Percentiles rank a stretch among this genome's conserved stretches.
Evolutionary conservation across 2,113 vertebrate species (phyloP).

Genomic region (Gymnobelideus leadbeateri): DNA sequence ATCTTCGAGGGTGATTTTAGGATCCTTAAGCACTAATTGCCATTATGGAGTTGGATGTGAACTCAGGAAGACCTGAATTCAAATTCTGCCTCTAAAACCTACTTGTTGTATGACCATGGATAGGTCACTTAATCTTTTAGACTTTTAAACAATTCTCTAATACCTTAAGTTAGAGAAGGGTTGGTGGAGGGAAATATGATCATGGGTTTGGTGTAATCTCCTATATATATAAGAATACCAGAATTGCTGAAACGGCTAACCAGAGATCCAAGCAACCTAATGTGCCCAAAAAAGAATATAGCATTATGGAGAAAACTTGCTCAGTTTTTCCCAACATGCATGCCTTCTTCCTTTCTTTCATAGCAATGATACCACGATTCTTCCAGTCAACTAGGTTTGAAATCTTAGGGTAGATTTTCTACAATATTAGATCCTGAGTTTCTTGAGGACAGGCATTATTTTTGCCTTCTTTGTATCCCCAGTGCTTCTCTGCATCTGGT

Average conservation of each 20-base stretch:
- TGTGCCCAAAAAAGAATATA: not conserved
- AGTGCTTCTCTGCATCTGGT: not conserved
- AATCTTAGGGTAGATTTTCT: not conserved
- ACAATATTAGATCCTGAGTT: not conserved
- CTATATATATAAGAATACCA: not conserved
- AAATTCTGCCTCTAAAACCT: not conserved
- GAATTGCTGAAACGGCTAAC: not conserved
- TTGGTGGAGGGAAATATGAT: not conserved
- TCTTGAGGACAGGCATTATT: not conserved
- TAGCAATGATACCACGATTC: not conserved
- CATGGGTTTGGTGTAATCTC: not conserved
- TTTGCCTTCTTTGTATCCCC: not conserved
- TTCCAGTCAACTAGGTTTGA: not conserved
- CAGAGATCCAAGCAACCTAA: not conserved
- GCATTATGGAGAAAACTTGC: not conserved
- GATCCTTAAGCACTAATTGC: not conserved
- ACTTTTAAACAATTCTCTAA: not conserved
- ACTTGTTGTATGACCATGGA: not conserved
- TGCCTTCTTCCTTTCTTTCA: not conserved
- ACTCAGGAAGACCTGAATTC: not conserved
- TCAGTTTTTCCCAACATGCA: not conserved
- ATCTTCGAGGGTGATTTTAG: not conserved
- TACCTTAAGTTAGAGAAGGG: not conserved
- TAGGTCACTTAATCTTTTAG: not conserved
- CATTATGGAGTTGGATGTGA: not conserved